phyloP scores from a whole-genome alignment of 2,888 invertebrate species.

The Aricia artaxerxes region DNA sequence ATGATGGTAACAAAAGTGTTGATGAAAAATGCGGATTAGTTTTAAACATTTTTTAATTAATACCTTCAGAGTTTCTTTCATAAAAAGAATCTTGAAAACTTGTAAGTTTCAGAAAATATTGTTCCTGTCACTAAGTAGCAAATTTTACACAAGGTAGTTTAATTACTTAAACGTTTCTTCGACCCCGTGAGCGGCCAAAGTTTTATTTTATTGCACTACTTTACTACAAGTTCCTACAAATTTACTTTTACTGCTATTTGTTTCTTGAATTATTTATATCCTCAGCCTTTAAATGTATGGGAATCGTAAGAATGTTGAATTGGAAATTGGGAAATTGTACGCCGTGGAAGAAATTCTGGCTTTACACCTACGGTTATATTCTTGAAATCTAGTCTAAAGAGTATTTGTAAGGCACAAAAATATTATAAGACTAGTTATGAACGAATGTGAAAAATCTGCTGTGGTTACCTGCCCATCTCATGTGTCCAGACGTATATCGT shows the following conservation, averaged over 20 bases:
- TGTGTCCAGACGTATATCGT: no score
- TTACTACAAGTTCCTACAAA: slow-evolving; percentile 26
- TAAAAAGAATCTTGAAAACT: slow-evolving; percentile 11
- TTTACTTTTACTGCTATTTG: slow-evolving; percentile 28
- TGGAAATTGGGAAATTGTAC: neutral
- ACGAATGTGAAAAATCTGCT: no score
- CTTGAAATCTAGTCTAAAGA: no score
- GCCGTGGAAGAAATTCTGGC: neutral
- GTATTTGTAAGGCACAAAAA: no score
- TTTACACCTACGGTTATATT: neutral
- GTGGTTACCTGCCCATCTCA: no score
- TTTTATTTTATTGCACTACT: slow-evolving; percentile 29
- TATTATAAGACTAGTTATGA: no score
- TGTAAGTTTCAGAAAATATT: slow-evolving; percentile 29
- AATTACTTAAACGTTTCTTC: slow-evolving; percentile 29
- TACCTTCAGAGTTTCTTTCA: neutral
- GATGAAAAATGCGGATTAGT: neutral
- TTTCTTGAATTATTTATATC: slow-evolving; percentile 25
- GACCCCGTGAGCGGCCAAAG: slow-evolving; percentile 16
- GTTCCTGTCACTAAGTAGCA: slow-evolving; percentile 21
- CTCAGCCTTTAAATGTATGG: neutral
- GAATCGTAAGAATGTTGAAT: neutral
- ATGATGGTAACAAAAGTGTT: neutral
- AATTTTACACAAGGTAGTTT: slow-evolving; percentile 25
- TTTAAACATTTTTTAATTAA: neutral